Conservation (phyloP, 2,888 invertebrate species). For the Cataglyphis albicans region DNA sequence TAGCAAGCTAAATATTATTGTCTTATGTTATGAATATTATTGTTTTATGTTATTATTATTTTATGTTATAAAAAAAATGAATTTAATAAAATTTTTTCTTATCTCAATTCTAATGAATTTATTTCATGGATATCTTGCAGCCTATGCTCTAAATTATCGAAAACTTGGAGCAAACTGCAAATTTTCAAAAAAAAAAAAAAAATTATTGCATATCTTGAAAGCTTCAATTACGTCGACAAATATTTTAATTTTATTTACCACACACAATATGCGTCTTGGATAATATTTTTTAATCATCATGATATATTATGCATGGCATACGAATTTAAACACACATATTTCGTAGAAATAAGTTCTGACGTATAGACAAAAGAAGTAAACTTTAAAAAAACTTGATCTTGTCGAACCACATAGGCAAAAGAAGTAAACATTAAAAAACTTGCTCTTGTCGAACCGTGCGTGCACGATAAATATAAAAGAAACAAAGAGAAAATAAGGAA, state of each 20-base stretch:
- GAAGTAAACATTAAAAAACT: background rate
- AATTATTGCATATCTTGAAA: background rate
- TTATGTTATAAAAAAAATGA: too few species aligned
- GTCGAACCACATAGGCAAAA: background rate
- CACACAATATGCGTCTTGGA: background rate
- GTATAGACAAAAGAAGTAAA: background rate
- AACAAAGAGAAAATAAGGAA: background rate
- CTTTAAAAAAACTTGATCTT: background rate
- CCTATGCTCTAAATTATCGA: too few species aligned
- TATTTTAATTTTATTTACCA: background rate
- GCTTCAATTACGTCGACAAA: background rate
- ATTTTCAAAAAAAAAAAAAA: too few species aligned
- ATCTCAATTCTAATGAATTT: too few species aligned
- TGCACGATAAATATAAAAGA: background rate
- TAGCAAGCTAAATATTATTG: too few species aligned
- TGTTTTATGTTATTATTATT: too few species aligned
- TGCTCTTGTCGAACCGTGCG: background rate
- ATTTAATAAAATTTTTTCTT: too few species aligned
- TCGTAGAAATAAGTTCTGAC: background rate
- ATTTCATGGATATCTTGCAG: too few species aligned
- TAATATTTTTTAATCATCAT: background rate
- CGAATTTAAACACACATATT: background rate
- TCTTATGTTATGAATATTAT: too few species aligned
- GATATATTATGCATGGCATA: background rate
- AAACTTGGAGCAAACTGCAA: too few species aligned